These are phyloP conservation scores for Xiphophorus maculatus DNA, from an alignment of 2,113 vertebrate genomes.

Conservation along the genomic window DNA sequence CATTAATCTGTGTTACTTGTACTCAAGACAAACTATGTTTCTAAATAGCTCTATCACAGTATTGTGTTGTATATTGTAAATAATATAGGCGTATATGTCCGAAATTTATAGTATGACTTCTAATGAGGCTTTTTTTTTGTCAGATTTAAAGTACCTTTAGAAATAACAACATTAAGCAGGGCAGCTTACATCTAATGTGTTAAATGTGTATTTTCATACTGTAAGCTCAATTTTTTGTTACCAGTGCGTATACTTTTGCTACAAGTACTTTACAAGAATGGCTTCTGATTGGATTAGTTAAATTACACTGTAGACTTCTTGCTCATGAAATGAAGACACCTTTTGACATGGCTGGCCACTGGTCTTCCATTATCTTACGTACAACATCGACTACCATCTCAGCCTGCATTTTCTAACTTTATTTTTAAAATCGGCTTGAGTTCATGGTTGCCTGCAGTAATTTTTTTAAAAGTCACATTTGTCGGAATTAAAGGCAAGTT, in stretches of 20 bases:
- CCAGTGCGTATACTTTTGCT: slow-evolving; percentile 25
- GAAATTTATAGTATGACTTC: too few relatives aligned
- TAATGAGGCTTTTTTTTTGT: too few relatives aligned
- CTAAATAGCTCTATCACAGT: too few relatives aligned
- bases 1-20: too few relatives aligned
- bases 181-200: slow-evolving; percentile 5
- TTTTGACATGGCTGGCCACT: slow-evolving; percentile 13
- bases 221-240: slow-evolving; percentile 49
- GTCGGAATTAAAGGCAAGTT: neutral
- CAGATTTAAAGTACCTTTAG: too few relatives aligned
- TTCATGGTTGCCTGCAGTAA: neutral
- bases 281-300: slow-evolving; percentile 39
- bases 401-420: neutral
- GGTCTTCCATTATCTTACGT: neutral
- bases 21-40: too few relatives aligned
- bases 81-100: too few relatives aligned
- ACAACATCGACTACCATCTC: slow-evolving; percentile 4
- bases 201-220: slow-evolving; percentile 29
- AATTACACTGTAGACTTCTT: slow-evolving; percentile 27
- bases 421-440: neutral
- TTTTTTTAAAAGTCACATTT: neutral
- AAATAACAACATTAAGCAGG: too few relatives aligned
- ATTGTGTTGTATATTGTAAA: too few relatives aligned
- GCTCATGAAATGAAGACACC: slow-evolving; percentile 10
- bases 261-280: slow-evolving; percentile 37